These are phyloP conservation scores for Scrobipalpa atriplicella DNA, from an alignment of 2,888 invertebrate genomes.

Conservation along the genomic window DNA sequence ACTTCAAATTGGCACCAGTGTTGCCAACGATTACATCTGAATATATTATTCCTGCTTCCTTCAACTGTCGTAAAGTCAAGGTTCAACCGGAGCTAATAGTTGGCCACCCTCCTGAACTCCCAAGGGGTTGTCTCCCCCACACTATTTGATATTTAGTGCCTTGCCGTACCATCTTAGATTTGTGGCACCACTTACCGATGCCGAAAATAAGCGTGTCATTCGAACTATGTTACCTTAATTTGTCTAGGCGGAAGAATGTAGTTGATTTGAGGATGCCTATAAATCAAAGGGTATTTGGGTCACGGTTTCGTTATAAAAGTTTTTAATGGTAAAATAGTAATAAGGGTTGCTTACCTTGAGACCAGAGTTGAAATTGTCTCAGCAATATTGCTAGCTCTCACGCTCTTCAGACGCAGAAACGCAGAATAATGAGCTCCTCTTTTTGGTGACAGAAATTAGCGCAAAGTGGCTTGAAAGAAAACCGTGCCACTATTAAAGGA, in stretches of 20 bases:
- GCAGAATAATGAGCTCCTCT: too few species aligned
- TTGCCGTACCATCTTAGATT: slow-evolving; percentile 79
- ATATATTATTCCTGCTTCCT: slow-evolving; percentile 9
- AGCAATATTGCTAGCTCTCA: too few species aligned
- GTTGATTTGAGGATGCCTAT: slow-evolving; percentile 37
- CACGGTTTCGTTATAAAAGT: not conserved
- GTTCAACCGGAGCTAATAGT: slow-evolving; percentile 73
- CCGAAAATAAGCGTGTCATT: slow-evolving; percentile 51
- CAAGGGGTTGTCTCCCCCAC: slow-evolving; percentile 54
- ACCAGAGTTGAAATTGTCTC: too few species aligned
- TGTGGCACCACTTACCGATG: slow-evolving; percentile 66
- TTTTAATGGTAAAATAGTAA: too few species aligned
- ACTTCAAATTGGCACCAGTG: slow-evolving; percentile 11
- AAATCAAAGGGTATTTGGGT: slow-evolving; percentile 14
- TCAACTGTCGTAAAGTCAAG: slow-evolving; percentile 35
- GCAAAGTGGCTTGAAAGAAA: too few species aligned
- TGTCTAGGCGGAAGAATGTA: slow-evolving; percentile 42
- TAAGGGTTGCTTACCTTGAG: too few species aligned
- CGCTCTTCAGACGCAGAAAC: too few species aligned
- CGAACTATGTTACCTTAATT: slow-evolving; percentile 48
- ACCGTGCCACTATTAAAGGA: too few species aligned
- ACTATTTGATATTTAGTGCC: slow-evolving; percentile 73
- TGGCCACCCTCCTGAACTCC: slow-evolving; percentile 49
- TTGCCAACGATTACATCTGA: slow-evolving; percentile 5
- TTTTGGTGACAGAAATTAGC: too few species aligned